phyloP scores from a whole-genome alignment of 2,797 vertebrate genomes.

The Mormyrops attenuatus region DNA sequence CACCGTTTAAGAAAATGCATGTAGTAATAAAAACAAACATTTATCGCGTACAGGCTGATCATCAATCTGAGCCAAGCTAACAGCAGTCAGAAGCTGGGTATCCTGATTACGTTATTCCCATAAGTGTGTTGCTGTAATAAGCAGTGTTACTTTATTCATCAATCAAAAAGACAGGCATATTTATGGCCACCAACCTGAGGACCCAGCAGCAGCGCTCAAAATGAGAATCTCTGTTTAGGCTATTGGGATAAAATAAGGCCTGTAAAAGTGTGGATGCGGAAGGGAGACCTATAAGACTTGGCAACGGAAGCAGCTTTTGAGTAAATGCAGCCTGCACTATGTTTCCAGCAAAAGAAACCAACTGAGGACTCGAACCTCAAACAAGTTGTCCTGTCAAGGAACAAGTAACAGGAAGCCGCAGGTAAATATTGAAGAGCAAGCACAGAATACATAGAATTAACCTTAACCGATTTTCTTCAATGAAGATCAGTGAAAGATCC shows the following conservation, averaged over 20 bases:
- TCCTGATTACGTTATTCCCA: background rate
- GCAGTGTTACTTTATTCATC: background rate
- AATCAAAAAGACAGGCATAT: background rate
- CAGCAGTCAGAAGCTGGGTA: background rate
- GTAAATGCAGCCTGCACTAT: background rate
- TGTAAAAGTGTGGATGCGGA: background rate
- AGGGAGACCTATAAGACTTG: background rate
- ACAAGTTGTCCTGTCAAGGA: background rate
- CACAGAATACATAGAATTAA: background rate
- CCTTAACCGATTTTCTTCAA: background rate
- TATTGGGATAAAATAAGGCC: background rate
- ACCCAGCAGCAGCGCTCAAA: background rate
- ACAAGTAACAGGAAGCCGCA: background rate
- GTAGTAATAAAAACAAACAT: background rate
- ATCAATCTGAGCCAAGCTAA: background rate
- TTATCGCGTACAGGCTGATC: background rate
- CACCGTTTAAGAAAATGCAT: background rate
- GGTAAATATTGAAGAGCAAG: background rate
- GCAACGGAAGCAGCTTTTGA: background rate
- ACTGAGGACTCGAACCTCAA: background rate
- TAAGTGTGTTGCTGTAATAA: background rate
- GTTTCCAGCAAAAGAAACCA: background rate
- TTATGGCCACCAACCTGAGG: background rate
- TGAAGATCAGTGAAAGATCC: background rate
- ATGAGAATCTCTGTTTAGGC: background rate